phyloP scores from a whole-genome alignment of 2,888 invertebrate genomes.

The Drosophila subsilvestris region DNA sequence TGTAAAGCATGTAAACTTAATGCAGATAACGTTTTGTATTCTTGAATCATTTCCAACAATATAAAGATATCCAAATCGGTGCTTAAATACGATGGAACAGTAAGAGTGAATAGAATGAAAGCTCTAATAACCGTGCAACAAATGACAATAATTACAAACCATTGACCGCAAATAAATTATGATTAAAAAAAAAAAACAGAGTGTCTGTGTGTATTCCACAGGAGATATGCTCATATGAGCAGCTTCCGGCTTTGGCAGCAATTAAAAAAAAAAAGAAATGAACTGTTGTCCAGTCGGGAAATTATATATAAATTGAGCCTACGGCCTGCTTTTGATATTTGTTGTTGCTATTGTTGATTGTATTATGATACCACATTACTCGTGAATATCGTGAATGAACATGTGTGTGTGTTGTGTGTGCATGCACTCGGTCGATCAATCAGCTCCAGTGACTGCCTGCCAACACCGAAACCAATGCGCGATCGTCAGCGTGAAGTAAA shows the following conservation, averaged over 20 bases:
- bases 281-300: constrained; percentile 48
- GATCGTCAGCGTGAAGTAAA: neutral
- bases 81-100: neutral
- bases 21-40: neutral
- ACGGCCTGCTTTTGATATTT: constrained; percentile 27
- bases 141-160: constrained; percentile 26
- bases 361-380: constrained; percentile 2
- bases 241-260: constrained; percentile 62
- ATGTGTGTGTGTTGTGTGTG: neutral
- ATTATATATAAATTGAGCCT: constrained; percentile 62
- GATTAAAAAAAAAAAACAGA: constrained; percentile 15
- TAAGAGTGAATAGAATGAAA: neutral
- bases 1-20: too few species aligned
- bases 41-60: too few species aligned
- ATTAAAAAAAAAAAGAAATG: constrained; percentile 35
- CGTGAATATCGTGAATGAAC: neutral
- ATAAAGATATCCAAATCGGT: neutral
- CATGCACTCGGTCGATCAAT: neutral
- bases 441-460: neutral
- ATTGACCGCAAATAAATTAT: constrained; percentile 30
- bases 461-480: neutral
- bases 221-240: constrained; percentile 75
- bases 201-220: constrained; percentile 14
- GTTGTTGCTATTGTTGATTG: constrained; percentile 13
- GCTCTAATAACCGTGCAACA: neutral